Evolutionary conservation across 2,888 invertebrate genomes (phyloP).

Genomic region (Synanthedon vespiformis): DNA sequence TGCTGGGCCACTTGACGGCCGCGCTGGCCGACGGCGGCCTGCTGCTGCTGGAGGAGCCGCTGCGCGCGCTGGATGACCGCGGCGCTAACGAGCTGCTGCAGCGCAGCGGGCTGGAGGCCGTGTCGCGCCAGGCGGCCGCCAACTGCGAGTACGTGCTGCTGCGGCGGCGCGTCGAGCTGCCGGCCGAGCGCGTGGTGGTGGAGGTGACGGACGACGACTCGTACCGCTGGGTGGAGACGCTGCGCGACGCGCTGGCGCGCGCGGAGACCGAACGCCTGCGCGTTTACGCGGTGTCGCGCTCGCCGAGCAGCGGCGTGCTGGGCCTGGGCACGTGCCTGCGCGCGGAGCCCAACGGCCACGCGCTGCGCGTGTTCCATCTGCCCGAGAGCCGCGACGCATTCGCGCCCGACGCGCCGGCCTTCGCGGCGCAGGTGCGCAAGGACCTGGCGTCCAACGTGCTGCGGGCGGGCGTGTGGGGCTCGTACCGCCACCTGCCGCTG

Average conservation of each 20-base stretch:
- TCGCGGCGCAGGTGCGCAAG: slow-evolving; percentile 73
- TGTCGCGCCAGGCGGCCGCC: slow-evolving; percentile 69
- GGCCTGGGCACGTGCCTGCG: slow-evolving; percentile 93
- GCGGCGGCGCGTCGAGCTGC: slow-evolving; percentile 59
- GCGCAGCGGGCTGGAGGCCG: slow-evolving; percentile 35
- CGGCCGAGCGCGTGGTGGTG: slow-evolving; percentile 62
- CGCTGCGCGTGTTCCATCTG: slow-evolving; percentile 79
- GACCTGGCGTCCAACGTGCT: slow-evolving; percentile 90
- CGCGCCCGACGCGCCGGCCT: slow-evolving; percentile 67
- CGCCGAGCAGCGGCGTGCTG: slow-evolving; percentile 80
- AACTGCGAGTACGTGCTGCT: slow-evolving; percentile 76
- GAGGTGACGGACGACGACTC: slow-evolving; percentile 74
- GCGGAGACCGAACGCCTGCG: slow-evolving; percentile 71
- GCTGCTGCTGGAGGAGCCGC: slow-evolving; percentile 78
- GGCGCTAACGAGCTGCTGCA: slow-evolving; percentile 39
- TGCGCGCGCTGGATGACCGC: slow-evolving; percentile 45
- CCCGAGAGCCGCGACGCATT: slow-evolving; percentile 75
- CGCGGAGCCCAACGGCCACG: slow-evolving; percentile 86
- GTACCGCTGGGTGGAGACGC: slow-evolving; percentile 83
- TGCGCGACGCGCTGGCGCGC: slow-evolving; percentile 81
- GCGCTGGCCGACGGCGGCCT: slow-evolving; percentile 79
- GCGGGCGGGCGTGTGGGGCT: slow-evolving; percentile 87
- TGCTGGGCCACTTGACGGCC: slow-evolving; percentile 70
- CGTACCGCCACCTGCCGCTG: slow-evolving; percentile 83
- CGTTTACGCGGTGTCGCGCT: slow-evolving; percentile 77